Percentiles rank a stretch among this genome's conserved stretches.
phyloP scores from a whole-genome alignment of 2,797 vertebrate genomes.

The Neosilurus hyrtlii region DNA sequence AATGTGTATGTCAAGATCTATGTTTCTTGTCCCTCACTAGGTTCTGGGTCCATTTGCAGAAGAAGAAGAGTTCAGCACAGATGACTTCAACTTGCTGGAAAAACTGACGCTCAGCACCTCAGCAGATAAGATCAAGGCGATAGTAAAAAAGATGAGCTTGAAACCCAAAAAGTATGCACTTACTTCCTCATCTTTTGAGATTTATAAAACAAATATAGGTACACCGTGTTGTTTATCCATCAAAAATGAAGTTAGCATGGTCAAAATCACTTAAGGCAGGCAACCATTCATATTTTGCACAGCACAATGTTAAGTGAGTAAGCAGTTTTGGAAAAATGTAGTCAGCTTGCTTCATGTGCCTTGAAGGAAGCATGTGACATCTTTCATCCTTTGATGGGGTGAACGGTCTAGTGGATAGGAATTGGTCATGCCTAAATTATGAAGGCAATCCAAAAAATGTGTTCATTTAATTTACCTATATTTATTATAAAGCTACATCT shows the following conservation, averaged over 20 bases:
- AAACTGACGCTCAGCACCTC: constrained; percentile 81
- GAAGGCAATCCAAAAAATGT: background rate
- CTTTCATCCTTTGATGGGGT: no score
- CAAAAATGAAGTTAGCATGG: background rate
- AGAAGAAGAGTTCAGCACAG: constrained; percentile 77
- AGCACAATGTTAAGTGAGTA: no score
- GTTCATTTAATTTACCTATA: background rate
- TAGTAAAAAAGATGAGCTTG: constrained; percentile 83
- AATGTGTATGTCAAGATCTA: background rate
- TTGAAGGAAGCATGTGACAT: no score
- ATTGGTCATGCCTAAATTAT: no score
- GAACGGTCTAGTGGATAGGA: no score
- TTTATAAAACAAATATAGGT: background rate
- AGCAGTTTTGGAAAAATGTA: no score
- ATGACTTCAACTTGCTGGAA: constrained; percentile 92
- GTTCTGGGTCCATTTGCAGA: constrained; percentile 81
- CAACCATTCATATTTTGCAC: no score
- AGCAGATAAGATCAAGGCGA: constrained; percentile 82
- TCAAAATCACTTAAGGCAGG: no score
- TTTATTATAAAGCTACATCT: background rate
- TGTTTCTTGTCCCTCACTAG: constrained; percentile 66
- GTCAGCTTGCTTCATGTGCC: no score
- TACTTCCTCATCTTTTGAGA: background rate
- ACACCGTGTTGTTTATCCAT: background rate
- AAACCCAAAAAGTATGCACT: constrained; percentile 80